Evolutionary conservation across 2,888 invertebrate species (phyloP).

Genomic region (Acleris laterana): DNA sequence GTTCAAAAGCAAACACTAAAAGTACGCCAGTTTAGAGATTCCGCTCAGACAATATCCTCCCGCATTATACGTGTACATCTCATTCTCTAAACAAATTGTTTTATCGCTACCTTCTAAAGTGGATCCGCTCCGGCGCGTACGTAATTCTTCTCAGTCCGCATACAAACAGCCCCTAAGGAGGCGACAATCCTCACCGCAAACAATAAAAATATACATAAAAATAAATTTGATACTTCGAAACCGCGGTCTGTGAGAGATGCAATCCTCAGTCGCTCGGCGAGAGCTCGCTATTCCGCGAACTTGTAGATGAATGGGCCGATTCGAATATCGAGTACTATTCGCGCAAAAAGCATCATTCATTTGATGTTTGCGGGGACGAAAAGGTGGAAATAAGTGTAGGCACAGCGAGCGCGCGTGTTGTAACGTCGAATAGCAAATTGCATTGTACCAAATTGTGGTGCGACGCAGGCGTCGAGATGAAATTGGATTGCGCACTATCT

Average conservation of each 20-base stretch:
- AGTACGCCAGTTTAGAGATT: conserved; percentile 61
- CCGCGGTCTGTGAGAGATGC: conserved; percentile 67
- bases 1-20: conserved; percentile 63
- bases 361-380: conserved; percentile 58
- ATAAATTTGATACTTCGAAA: conserved; percentile 77
- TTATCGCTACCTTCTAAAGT: conserved; percentile 74
- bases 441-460: conserved; percentile 56
- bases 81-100: conserved; percentile 79
- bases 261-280: conserved; percentile 47
- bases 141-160: conserved; percentile 79
- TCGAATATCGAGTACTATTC: conserved; percentile 56
- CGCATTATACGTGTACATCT: conserved; percentile 67
- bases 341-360: conserved; percentile 57
- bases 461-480: conserved; percentile 62
- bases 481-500: conserved; percentile 76
- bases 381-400: conserved; percentile 52
- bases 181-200: conserved; percentile 79
- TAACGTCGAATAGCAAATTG: conserved; percentile 70
- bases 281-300: conserved; percentile 29
- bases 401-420: conserved; percentile 60
- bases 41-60: conserved; percentile 56
- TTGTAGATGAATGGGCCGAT: conserved; percentile 43
- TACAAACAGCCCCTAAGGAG: conserved; percentile 81
- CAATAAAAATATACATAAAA: conserved; percentile 82
- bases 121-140: conserved; percentile 69